Conservation (phyloP, 92 coral and sea anemone species). For the Pocillopora meandrina region DNA sequence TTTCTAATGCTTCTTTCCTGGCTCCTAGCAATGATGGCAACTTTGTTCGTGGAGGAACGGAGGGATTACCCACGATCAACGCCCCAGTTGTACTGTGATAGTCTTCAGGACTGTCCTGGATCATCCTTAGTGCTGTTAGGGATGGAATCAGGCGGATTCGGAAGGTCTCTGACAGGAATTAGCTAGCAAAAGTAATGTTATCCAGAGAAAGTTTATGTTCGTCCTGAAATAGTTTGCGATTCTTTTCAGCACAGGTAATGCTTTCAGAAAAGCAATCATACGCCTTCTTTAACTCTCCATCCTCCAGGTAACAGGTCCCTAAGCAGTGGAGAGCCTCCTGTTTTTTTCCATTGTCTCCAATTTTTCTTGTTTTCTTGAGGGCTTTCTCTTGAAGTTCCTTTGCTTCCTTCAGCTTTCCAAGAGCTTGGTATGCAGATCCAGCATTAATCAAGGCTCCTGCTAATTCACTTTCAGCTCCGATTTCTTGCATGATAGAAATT, state of each 20-base stretch:
- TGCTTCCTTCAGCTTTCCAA: not conserved
- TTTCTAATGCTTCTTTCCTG: slow-evolving; percentile 15
- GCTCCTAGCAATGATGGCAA: slow-evolving; percentile 21
- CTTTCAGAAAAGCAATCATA: not conserved
- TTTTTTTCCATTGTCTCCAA: not conserved
- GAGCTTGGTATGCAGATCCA: not conserved
- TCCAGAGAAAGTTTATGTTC: slow-evolving; percentile 30
- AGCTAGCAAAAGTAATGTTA: not conserved
- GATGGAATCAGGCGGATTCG: slow-evolving; percentile 32
- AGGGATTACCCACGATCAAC: slow-evolving; percentile 38
- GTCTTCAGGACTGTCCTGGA: slow-evolving; percentile 5
- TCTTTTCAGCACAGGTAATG: slow-evolving; percentile 4
- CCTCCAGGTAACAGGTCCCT: not conserved
- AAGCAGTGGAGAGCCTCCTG: not conserved
- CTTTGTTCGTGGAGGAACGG: not conserved
- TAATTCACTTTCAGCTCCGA: not conserved
- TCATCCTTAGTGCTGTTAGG: slow-evolving; percentile 1
- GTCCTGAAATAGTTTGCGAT: not conserved
- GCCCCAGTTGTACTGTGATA: slow-evolving; percentile 15
- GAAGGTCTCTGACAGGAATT: slow-evolving; percentile 19
- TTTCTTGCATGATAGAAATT: not conserved
- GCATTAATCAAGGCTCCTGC: not conserved
- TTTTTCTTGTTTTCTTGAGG: not conserved
- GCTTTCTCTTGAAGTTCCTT: not conserved
- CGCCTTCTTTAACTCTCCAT: not conserved